Evolutionary conservation across 2,113 vertebrate species (phyloP).

Genomic region (Lamprotornis superbus): DNA sequence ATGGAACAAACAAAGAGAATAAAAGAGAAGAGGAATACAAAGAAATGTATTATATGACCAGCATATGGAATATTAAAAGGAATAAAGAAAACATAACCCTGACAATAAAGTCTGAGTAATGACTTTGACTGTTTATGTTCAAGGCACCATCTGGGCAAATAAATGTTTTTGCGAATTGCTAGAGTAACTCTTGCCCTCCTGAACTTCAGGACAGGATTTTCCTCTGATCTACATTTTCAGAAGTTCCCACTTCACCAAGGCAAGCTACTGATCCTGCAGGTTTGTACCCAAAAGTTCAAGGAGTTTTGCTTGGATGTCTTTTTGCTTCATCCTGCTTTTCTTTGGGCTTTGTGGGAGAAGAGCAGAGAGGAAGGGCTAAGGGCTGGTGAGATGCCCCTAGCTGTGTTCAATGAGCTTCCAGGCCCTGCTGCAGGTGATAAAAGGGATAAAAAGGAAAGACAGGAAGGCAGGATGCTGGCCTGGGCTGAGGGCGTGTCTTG

Average conservation of each 20-base stretch:
- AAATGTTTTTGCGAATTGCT: background rate
- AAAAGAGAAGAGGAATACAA: conserved; percentile 65
- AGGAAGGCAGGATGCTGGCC: background rate
- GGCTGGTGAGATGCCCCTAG: background rate
- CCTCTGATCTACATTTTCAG: background rate
- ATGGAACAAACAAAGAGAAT: conserved; percentile 67
- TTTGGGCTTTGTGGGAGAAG: background rate
- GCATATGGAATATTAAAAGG: conserved; percentile 72
- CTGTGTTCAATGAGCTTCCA: background rate
- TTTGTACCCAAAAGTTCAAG: background rate
- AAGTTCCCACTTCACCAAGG: background rate
- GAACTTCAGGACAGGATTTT: conserved; percentile 17
- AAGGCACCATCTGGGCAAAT: conserved; percentile 46
- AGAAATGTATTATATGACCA: conserved; percentile 70
- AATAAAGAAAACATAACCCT: conserved; percentile 66
- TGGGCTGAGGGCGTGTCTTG: background rate
- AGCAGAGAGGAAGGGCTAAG: background rate
- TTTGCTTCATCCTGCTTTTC: background rate
- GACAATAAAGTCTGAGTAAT: conserved; percentile 65
- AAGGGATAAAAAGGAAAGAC: background rate
- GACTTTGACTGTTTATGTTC: conserved; percentile 56
- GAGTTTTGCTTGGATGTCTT: background rate
- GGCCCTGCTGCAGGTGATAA: background rate
- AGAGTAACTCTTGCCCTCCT: conserved; percentile 49
- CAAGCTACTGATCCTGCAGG: background rate